Evolutionary conservation across 2,113 vertebrate species (phyloP), one percentile per base, ranked within the genome.

Genomic region (Pelecanus crispus): DNA sequence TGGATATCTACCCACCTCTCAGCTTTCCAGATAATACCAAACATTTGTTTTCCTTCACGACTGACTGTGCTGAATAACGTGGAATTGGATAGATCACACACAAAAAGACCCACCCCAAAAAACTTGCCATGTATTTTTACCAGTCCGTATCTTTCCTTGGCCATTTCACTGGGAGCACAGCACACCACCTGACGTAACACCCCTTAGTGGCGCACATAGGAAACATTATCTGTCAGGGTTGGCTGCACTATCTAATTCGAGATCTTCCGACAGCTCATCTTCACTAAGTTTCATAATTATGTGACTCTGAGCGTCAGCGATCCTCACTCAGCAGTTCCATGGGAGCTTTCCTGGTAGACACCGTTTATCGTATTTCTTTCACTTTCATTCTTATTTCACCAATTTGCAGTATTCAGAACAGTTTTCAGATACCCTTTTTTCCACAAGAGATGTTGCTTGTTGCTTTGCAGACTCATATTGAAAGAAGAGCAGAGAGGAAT

Each of bases 291-390:
- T 95, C 84, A 52, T 56, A 94, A 95, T 95, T 84, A 85, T 3
- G 0, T 1, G 16, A 86, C 44, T 56, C 47, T 1, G 4, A 86
- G 45, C 1, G 0, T 91, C 91, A 95, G 65, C 0, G 0, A 68
- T 66, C 52, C 83, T 91, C 87, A 87, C 78, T 92, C 91, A 96
- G 91, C 70, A 81, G 73, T 92, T 94, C 91, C 73, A 84, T 15
- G 26, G 56, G 10, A 92, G 56, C 83, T 71, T 96, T 92, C 63
- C 74, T 3, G 1, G 68, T 50, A 92, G 61, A 74, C 44, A 73
- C 10, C 1, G 0, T 66, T 94, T 70, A 86, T 53, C 9, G 1
- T 59, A 31, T 81, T 91, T 74, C 25, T 89, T 95, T 84, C 63
- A 38, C 17, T 86, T 79, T 81, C 59, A 47, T 84, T 77, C 55